Percentiles rank a stretch among this genome's conserved stretches.
These are phyloP conservation scores for Nymphalis polychloros DNA, from an alignment of 2,888 invertebrate genomes.

Conservation along the genomic window DNA sequence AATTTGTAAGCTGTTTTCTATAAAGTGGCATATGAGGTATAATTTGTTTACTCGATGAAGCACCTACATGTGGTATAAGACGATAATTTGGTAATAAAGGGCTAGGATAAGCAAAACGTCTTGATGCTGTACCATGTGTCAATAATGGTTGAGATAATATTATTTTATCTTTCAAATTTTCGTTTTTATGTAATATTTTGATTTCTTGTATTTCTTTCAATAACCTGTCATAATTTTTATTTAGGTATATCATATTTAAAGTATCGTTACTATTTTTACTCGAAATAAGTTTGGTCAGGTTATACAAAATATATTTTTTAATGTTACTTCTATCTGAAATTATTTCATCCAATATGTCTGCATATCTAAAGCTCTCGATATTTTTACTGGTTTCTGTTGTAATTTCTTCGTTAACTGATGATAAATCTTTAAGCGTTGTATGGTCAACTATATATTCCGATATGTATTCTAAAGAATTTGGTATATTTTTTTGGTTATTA, in stretches of 20 bases:
- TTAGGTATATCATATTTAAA: conserved; percentile 1
- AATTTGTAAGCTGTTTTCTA: too few species aligned
- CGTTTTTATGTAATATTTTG: conserved; percentile 17
- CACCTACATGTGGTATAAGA: neutral
- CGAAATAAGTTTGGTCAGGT: neutral
- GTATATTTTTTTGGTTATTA: neutral
- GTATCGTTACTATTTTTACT: neutral
- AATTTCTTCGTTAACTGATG: neutral
- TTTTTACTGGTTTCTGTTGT: neutral
- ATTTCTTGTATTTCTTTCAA: conserved; percentile 31
- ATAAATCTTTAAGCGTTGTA: neutral
- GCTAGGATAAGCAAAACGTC: neutral
- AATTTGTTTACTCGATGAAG: neutral
- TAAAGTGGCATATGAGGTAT: neutral
- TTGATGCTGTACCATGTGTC: neutral
- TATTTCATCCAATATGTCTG: neutral
- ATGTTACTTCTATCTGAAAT: neutral
- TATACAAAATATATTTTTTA: neutral
- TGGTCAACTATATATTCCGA: neutral
- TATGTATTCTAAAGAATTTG: neutral
- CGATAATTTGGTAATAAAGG: neutral
- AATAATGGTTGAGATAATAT: neutral
- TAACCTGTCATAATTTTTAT: conserved; percentile 29
- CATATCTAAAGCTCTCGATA: neutral
- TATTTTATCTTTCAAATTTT: neutral